Conservation (phyloP, 2,113 vertebrate genomes). For the Aleadryas rufinucha region DNA sequence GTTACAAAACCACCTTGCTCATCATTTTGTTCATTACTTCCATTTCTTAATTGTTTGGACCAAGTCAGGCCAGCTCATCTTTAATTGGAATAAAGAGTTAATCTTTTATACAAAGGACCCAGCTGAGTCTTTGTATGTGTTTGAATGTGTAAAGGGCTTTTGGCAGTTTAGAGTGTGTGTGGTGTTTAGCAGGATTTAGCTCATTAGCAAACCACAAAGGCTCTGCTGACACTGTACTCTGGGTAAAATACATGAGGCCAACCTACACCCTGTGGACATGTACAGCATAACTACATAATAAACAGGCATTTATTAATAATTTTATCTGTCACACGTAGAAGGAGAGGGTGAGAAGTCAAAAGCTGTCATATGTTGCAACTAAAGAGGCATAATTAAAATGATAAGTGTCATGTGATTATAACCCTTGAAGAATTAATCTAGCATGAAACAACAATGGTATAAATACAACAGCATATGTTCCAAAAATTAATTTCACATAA, state of each 20-base stretch:
- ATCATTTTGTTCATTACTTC: slow-evolving; percentile 21
- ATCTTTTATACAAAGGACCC: slow-evolving; percentile 69
- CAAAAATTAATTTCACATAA: slow-evolving; percentile 71
- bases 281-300: slow-evolving; percentile 76
- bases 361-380: slow-evolving; percentile 73
- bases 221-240: slow-evolving; percentile 64
- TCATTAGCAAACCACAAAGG: slow-evolving; percentile 74
- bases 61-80: slow-evolving; percentile 47
- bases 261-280: slow-evolving; percentile 68
- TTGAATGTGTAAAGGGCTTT: slow-evolving; percentile 69
- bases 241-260: slow-evolving; percentile 69
- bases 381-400: slow-evolving; percentile 78
- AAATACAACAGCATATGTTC: slow-evolving; percentile 71
- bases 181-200: slow-evolving; percentile 71
- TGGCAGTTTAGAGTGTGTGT: slow-evolving; percentile 60
- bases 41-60: slow-evolving; percentile 40
- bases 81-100: slow-evolving; percentile 74
- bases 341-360: slow-evolving; percentile 75
- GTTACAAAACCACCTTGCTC: background rate
- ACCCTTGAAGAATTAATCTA: slow-evolving; percentile 77
- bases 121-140: slow-evolving; percentile 67
- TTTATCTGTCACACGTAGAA: slow-evolving; percentile 73
- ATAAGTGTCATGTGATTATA: slow-evolving; percentile 76
- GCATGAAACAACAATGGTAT: slow-evolving; percentile 66
- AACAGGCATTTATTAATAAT: slow-evolving; percentile 82